Percentiles rank a stretch among this genome's conserved stretches.
Evolutionary conservation across 2,888 invertebrate genomes (phyloP).

Genomic region (Noctua fimbriata): DNA sequence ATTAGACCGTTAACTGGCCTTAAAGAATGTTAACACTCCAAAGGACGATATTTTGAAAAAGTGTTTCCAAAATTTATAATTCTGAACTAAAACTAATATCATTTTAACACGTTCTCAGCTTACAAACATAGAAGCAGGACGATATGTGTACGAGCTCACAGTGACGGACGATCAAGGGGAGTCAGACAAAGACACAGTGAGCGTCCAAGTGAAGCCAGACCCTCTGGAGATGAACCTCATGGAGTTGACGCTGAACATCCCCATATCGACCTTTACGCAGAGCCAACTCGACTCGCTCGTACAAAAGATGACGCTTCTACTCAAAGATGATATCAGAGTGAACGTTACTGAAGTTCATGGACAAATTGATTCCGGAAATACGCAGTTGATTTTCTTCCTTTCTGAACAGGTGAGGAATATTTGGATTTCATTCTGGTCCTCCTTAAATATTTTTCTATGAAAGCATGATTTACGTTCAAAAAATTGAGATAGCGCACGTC

Average conservation of each 20-base stretch:
- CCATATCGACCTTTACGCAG: conserved; percentile 89
- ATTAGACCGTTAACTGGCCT: background rate
- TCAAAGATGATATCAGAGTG: conserved; percentile 93
- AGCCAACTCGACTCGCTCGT: conserved; percentile 93
- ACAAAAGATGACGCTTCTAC: conserved; percentile 94
- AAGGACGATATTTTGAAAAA: background rate
- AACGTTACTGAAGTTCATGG: conserved; percentile 90
- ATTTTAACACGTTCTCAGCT: conserved; percentile 84
- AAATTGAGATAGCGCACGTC: background rate
- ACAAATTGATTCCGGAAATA: conserved; percentile 91
- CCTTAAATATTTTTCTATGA: background rate
- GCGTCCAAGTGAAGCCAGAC: conserved; percentile 95
- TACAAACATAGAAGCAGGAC: conserved; percentile 96
- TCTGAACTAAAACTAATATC: background rate
- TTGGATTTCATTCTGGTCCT: background rate
- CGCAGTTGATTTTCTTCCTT: conserved; percentile 93
- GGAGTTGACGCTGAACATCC: conserved; percentile 95
- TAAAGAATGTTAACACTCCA: background rate
- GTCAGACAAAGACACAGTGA: conserved; percentile 95
- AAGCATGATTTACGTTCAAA: background rate
- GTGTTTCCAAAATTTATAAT: background rate
- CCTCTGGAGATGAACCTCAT: conserved; percentile 94
- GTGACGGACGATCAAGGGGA: conserved; percentile 97
- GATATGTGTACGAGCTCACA: conserved; percentile 96
- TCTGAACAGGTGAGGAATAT: conserved; percentile 87